Evolutionary conservation across 2,113 vertebrate species (phyloP).

Genomic region (Scalopus aquaticus): DNA sequence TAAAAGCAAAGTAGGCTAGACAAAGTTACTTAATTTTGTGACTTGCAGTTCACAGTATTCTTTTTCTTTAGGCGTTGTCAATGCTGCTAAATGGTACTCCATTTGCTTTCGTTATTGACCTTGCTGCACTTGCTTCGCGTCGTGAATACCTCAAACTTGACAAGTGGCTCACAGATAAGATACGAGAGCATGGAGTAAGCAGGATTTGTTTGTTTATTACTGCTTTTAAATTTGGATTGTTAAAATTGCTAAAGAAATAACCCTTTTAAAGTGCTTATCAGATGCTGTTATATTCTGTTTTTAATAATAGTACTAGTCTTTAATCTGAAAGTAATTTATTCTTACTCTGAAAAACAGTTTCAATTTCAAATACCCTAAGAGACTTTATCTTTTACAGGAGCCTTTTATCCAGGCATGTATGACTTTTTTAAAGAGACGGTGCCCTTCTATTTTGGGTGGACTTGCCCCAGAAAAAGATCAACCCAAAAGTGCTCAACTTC

Average conservation of each 20-base stretch:
- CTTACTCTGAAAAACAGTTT: too few relatives aligned
- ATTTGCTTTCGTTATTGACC: slow-evolving; percentile 99
- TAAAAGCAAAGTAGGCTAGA: background rate
- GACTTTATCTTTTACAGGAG: slow-evolving; percentile 86
- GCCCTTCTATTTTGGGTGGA: slow-evolving; percentile 98
- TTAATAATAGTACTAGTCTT: slow-evolving; percentile 52
- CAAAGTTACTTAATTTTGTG: slow-evolving; percentile 57
- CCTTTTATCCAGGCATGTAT: slow-evolving; percentile 99
- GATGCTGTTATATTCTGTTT: slow-evolving; percentile 23
- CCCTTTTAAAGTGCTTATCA: slow-evolving; percentile 55
- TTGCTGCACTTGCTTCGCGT: slow-evolving; percentile 99
- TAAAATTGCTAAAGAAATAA: slow-evolving; percentile 61
- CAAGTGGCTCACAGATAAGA: slow-evolving; percentile 99
- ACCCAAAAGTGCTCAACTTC: slow-evolving; percentile 98
- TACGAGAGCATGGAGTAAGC: slow-evolving; percentile 98
- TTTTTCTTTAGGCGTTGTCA: slow-evolving; percentile 93
- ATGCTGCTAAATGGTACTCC: slow-evolving; percentile 99
- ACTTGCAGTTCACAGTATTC: slow-evolving; percentile 72
- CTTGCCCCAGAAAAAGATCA: slow-evolving; percentile 99
- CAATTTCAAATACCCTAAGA: slow-evolving; percentile 40
- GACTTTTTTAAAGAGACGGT: slow-evolving; percentile 98
- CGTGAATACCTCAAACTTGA: slow-evolving; percentile 99
- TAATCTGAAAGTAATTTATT: slow-evolving; percentile 19
- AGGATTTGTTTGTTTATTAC: slow-evolving; percentile 80
- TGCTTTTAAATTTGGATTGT: slow-evolving; percentile 63